These are phyloP conservation scores for Schlechtendalia chinensis DNA, from an alignment of 1,140 invertebrate species.

Conservation along the genomic window DNA sequence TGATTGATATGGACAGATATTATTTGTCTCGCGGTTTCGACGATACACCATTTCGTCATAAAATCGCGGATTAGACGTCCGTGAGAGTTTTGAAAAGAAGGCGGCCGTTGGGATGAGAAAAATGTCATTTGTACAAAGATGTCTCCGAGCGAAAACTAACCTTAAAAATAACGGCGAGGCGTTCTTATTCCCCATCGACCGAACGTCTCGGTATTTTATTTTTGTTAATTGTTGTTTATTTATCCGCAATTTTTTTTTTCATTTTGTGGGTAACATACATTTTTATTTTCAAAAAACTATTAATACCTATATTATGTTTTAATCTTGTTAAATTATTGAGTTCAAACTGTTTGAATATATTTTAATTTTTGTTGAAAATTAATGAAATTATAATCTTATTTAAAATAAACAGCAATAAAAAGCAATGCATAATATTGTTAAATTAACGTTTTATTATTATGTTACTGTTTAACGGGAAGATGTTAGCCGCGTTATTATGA, in stretches of 20 bases:
- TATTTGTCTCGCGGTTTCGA: constrained; percentile 36
- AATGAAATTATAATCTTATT: no score
- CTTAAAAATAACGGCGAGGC: neutral
- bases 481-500: no score
- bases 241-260: neutral
- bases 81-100: constrained; percentile 7
- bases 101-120: neutral
- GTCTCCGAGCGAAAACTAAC: constrained; percentile 5
- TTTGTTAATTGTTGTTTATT: constrained; percentile 6
- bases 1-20: constrained; percentile 48
- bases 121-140: constrained; percentile 9
- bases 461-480: no score
- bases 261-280: no score
- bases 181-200: neutral
- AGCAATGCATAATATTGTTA: no score
- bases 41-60: constrained; percentile 19
- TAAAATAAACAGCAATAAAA: no score
- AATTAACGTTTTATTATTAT: no score
- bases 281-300: no score
- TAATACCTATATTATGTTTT: no score
- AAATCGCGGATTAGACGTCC: constrained; percentile 23
- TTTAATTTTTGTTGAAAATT: no score
- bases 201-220: neutral
- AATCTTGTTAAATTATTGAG: no score
- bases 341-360: no score